Evolutionary conservation across 1,140 invertebrate species (phyloP).

Genomic region (Drosophila sulfurigaster): DNA sequence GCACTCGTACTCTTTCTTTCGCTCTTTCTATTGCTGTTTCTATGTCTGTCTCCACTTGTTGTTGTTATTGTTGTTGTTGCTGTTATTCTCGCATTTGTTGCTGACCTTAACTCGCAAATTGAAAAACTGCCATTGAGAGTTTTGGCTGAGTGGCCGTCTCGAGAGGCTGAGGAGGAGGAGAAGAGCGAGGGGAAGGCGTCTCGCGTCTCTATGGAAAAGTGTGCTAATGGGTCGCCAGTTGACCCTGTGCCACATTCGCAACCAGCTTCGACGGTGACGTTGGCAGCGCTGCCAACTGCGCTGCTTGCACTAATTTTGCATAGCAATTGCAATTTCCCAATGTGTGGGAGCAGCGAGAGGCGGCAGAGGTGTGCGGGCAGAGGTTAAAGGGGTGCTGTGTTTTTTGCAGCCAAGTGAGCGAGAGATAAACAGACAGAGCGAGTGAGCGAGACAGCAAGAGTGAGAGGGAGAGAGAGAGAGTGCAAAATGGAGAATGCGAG

Average conservation of each 20-base stretch:
- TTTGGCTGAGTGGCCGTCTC: slow-evolving; percentile 46
- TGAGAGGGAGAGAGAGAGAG: slow-evolving; percentile 13
- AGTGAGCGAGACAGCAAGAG: neutral
- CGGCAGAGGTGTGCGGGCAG: neutral
- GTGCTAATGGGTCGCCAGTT: slow-evolving; percentile 82
- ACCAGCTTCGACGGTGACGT: slow-evolving; percentile 16
- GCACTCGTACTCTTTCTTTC: neutral
- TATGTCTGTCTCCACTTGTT: slow-evolving; percentile 21
- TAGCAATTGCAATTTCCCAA: slow-evolving; percentile 36
- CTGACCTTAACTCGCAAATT: slow-evolving; percentile 74
- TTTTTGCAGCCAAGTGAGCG: slow-evolving; percentile 34
- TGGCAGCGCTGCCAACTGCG: slow-evolving; percentile 31
- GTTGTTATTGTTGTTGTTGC: slow-evolving; percentile 36
- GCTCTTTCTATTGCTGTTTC: slow-evolving; percentile 29
- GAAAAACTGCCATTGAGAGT: slow-evolving; percentile 77
- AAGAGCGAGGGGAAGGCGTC: slow-evolving; percentile 18
- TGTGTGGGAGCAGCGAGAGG: slow-evolving; percentile 10
- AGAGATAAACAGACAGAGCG: slow-evolving; percentile 4
- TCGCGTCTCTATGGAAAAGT: slow-evolving; percentile 66
- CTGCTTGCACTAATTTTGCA: slow-evolving; percentile 73
- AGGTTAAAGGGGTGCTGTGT: slow-evolving; percentile 10
- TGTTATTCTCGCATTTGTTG: slow-evolving; percentile 52
- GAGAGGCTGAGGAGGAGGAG: slow-evolving; percentile 11
- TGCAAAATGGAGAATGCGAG: slow-evolving; percentile 16
- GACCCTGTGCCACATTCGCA: slow-evolving; percentile 79